Evolutionary conservation across 2,113 vertebrate species (phyloP).

Genomic region (Neotragus pygmaeus): DNA sequence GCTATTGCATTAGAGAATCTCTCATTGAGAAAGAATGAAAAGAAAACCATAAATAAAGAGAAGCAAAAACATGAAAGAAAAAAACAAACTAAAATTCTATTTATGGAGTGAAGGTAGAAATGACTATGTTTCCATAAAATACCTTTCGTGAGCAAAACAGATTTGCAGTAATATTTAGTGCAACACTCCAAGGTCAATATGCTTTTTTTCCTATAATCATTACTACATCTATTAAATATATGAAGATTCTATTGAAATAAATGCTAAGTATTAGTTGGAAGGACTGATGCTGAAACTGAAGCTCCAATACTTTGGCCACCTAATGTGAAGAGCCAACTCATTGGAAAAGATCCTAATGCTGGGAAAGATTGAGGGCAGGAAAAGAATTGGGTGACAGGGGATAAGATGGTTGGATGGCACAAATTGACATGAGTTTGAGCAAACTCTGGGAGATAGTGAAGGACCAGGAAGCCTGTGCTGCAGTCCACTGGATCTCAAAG

Average conservation of each 20-base stretch:
- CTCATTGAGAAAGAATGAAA: neutral
- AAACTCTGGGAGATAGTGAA: neutral
- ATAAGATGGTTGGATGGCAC: neutral
- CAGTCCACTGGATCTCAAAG: neutral
- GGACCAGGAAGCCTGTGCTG: neutral
- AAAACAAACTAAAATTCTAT: neutral
- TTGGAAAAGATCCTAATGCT: neutral
- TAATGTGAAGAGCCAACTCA: fast-evolving
- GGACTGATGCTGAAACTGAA: neutral
- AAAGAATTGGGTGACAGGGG: neutral
- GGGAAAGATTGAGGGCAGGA: neutral
- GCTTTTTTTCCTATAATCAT: neutral
- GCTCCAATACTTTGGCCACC: neutral
- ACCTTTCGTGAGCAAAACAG: neutral
- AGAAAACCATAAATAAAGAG: neutral
- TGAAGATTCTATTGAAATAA: neutral
- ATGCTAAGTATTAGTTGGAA: neutral
- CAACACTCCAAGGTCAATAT: neutral
- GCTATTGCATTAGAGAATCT: neutral
- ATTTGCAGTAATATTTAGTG: neutral
- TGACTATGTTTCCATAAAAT: neutral
- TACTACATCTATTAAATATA: neutral
- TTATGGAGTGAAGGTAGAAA: neutral
- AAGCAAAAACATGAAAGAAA: neutral
- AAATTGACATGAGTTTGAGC: neutral